Conservation (phyloP, 2,888 invertebrate genomes). For the Drosophila mulleri region DNA sequence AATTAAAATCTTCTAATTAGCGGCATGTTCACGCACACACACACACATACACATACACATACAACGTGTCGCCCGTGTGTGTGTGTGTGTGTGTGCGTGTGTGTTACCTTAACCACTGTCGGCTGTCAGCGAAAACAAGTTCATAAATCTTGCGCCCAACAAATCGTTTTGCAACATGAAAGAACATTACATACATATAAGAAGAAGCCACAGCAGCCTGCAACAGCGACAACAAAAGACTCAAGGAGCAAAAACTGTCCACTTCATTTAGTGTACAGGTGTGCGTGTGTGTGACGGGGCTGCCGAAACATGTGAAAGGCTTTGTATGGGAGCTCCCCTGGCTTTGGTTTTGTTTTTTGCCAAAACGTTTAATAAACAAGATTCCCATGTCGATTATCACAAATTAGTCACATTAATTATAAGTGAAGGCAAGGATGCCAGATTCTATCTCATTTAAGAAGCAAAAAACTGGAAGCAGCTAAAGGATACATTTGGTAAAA, state of each 20-base stretch:
- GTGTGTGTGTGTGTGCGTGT: conserved; percentile 46
- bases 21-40: conserved; percentile 79
- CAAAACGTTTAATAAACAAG: conserved; percentile 84
- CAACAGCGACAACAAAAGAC: conserved; percentile 40
- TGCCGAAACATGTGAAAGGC: conserved; percentile 41
- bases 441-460: conserved; percentile 36
- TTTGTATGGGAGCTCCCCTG: conserved; percentile 32
- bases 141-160: conserved; percentile 83
- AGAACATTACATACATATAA: conserved; percentile 67
- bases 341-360: conserved; percentile 33
- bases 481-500: conserved; percentile 13
- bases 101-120: conserved; percentile 83
- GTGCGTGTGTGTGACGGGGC: conserved; percentile 12
- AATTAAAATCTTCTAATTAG: conserved; percentile 79
- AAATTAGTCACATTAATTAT: conserved; percentile 84
- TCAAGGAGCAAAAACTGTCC: conserved; percentile 55
- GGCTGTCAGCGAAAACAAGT: conserved; percentile 83
- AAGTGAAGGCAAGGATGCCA: conserved; percentile 40
- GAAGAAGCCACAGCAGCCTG: conserved; percentile 46
- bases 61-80: neutral
- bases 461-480: conserved; percentile 22
- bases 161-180: conserved; percentile 83
- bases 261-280: conserved; percentile 19
- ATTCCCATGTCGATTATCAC: conserved; percentile 84
- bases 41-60: conserved; percentile 26